These are phyloP conservation scores for Gerris lacustris DNA, from an alignment of 2,888 invertebrate species.

Conservation along the genomic window DNA sequence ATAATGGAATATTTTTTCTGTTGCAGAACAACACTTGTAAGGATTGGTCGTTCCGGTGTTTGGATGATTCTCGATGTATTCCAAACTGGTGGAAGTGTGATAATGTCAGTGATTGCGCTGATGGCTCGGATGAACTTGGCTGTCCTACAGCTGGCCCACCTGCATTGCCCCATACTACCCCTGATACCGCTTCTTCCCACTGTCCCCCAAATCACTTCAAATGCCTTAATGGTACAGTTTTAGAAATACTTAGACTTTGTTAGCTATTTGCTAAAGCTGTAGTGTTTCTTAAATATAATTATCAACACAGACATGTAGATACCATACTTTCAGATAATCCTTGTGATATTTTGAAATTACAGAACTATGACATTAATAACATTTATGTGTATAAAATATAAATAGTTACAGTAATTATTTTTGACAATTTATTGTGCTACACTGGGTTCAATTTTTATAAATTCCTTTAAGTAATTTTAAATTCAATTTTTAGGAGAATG, in stretches of 20 bases:
- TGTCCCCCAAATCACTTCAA: slow-evolving; percentile 20
- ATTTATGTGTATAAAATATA: no score
- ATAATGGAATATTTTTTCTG: slow-evolving; percentile 15
- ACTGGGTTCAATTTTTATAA: no score
- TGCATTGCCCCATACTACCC: slow-evolving; percentile 34
- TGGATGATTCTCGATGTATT: slow-evolving; percentile 50
- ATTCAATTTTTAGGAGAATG: slow-evolving; percentile 40
- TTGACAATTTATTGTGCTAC: no score
- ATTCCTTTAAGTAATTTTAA: no score
- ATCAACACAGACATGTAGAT: no score
- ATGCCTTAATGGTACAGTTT: slow-evolving; percentile 22
- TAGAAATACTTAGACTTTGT: neutral
- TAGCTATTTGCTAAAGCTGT: no score
- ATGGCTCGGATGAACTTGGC: slow-evolving; percentile 60
- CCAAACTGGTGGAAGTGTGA: slow-evolving; percentile 70
- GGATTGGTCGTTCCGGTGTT: slow-evolving; percentile 68
- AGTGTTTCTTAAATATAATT: no score
- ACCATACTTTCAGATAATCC: no score
- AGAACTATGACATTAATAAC: no score
- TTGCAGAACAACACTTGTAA: slow-evolving; percentile 39
- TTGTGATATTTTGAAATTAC: no score
- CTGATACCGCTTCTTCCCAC: slow-evolving; percentile 19
- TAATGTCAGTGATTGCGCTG: slow-evolving; percentile 60
- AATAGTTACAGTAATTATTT: no score
- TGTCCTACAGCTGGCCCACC: slow-evolving; percentile 32